phyloP scores from a whole-genome alignment of 2,797 vertebrate species.

The Enteromius afrohamiltoni region DNA sequence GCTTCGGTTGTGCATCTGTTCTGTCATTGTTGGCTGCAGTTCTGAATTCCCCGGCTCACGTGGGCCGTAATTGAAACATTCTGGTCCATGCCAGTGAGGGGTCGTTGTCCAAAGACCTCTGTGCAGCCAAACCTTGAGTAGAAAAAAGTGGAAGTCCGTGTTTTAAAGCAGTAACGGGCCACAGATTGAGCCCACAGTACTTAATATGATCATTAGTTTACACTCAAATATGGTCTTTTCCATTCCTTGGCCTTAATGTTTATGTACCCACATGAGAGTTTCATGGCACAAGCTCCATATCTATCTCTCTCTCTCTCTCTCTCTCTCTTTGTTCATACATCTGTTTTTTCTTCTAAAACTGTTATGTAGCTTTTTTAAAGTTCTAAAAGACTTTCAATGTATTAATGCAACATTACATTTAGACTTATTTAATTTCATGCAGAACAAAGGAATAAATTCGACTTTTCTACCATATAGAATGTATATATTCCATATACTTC shows the following conservation, averaged over 20 bases:
- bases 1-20: constrained; percentile 31
- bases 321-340: background rate
- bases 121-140: constrained; percentile 33
- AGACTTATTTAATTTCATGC: background rate
- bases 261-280: constrained; percentile 37
- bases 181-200: constrained; percentile 54
- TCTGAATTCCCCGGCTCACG: constrained; percentile 31
- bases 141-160: constrained; percentile 51
- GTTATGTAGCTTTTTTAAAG: background rate
- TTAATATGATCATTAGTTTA: constrained; percentile 63
- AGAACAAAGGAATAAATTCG: background rate
- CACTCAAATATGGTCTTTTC: constrained; percentile 65
- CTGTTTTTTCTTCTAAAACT: background rate
- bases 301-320: background rate
- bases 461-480: background rate
- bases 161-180: constrained; percentile 61
- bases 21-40: constrained; percentile 52
- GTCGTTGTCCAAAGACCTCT: constrained; percentile 20
- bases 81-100: background rate
- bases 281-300: background rate
- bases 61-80: constrained; percentile 49
- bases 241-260: constrained; percentile 57
- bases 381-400: background rate
- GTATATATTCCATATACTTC: background rate
- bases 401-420: background rate